These are phyloP conservation scores for Chaitophorus viminalis DNA, from an alignment of 2,888 invertebrate species.

Conservation along the genomic window DNA sequence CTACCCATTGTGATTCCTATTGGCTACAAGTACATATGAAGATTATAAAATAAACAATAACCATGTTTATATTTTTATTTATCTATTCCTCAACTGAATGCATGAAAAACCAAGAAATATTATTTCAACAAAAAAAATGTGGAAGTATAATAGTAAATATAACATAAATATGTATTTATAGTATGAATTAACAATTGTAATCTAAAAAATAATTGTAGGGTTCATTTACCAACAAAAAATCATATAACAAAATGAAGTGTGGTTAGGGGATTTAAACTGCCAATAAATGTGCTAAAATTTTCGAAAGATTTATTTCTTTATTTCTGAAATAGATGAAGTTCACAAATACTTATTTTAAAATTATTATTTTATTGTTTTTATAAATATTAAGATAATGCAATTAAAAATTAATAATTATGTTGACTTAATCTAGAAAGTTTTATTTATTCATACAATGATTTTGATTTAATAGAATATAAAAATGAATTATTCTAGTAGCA, in stretches of 20 bases:
- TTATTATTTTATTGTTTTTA: not conserved
- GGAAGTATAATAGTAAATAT: slow-evolving; percentile 34
- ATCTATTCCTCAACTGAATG: slow-evolving; percentile 53
- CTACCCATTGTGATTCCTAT: slow-evolving; percentile 58
- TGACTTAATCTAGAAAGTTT: not conserved
- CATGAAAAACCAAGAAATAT: slow-evolving; percentile 48
- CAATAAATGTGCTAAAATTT: no score
- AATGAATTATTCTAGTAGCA: not conserved
- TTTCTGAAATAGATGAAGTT: no score
- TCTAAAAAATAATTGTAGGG: slow-evolving; percentile 13
- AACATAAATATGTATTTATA: slow-evolving; percentile 13
- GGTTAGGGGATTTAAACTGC: no score
- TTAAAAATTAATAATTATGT: not conserved
- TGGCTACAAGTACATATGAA: slow-evolving; percentile 49
- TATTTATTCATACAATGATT: not conserved
- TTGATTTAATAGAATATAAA: not conserved
- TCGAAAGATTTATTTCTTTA: no score
- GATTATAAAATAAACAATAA: slow-evolving; percentile 57
- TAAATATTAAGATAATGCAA: not conserved
- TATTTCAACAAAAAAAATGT: slow-evolving; percentile 35
- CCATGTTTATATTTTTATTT: slow-evolving; percentile 42
- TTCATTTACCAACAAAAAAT: not conserved
- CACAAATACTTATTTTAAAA: no score
- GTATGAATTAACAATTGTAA: not conserved
- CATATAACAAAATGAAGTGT: not conserved